Evolutionary conservation across 2,888 invertebrate species (phyloP), one percentile per base, ranked within the genome.

Genomic region (Drosophila nr. fundita): DNA sequence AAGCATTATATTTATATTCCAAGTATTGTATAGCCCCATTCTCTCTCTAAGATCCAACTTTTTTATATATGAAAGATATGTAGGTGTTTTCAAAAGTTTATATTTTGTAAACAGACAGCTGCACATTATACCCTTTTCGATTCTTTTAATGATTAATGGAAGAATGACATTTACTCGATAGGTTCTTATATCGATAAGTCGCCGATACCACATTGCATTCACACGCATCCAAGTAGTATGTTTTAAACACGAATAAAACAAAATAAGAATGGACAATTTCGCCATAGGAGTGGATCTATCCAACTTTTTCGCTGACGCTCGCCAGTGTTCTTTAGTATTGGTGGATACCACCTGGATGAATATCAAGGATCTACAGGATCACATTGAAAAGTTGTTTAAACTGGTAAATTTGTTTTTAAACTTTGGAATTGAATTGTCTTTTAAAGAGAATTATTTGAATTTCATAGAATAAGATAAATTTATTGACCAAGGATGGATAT

Each of bases 221-320:
- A 68, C 32, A 48, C 11, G 6, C 10, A 32, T 24, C 15, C 11
- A 24, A 24, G 24, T n/a, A 30, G 11, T 7, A 5, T 38, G 27
- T 32, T 50, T 50, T 42, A 24, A 45, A 34, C 18, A 38, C 34
- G 2, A 40, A 8, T 7, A 7, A 50, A 62, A 32, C 13, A 49
- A 24, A 11, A 18, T 8, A 21, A 58, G 6, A 2, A 78, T 86
- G 78, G 52, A 60, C 1, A 54, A 54, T 53, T 73, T 72, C 13
- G 48, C 82, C 1, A 68, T 90, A 18, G 87, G 76, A 53, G 50
- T 90, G 32, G 89, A 91, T 54, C 42, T 90, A 34, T 82, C 87
- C 0, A 59, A 81, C 8, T 91, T 85, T 24, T 90, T 83, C 42
- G 68, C 27, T 10, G 90, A 90, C 50, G 79, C 78, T 11, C 87